Evolutionary conservation across 2,113 vertebrate genomes (phyloP), one percentile per base, ranked within the genome.

Genomic region (Geococcyx californianus): DNA sequence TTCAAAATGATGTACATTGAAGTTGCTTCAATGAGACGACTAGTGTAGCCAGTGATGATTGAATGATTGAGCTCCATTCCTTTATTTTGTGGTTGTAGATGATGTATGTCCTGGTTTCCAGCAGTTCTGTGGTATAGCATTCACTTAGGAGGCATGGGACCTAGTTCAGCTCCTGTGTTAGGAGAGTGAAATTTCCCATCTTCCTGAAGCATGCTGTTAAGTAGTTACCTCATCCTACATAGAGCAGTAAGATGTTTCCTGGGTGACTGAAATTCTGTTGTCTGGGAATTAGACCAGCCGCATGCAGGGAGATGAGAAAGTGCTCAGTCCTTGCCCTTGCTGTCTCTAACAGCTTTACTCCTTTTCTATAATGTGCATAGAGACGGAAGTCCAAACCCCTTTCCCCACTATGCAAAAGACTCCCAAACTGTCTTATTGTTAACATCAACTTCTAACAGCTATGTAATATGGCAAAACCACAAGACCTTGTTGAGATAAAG

Each of bases 101-200:
- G 7, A 19, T n/a, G 7, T 25, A 7, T 12, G 1, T 59, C 36
- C 66, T 67, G n/a, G 9, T 42, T 78, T 88, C 31, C 67, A 79
- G 42, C 5, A 52, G 5, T 12, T 79, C 62, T 18, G 6, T 34
- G 7, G 34, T 14, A 31, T 1, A 60, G 11, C 36, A 44, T 52
- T 70, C 42, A 18, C 28, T 67, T 34, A 16, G 24, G 10, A 28
- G 56, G 6, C n/a, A 4, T 10, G 7, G 78, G 17, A 38, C 42
- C 29, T 26, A 3, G 10, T 36, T 74, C 74, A 44, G 11, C n/a
- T 58, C 17, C 24, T 26, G 8, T 13, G 17, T 44, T 40, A 58
- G 24, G 24, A 0, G 0, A 66, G 20, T 40, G n/a, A 75, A 87
- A 70, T 26, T 4, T 54, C 10, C 38, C 6, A 1, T 58, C 9